These are phyloP conservation scores for Pristionchus exspectatus DNA, from an alignment of 2,888 invertebrate genomes.

Conservation along the genomic window DNA sequence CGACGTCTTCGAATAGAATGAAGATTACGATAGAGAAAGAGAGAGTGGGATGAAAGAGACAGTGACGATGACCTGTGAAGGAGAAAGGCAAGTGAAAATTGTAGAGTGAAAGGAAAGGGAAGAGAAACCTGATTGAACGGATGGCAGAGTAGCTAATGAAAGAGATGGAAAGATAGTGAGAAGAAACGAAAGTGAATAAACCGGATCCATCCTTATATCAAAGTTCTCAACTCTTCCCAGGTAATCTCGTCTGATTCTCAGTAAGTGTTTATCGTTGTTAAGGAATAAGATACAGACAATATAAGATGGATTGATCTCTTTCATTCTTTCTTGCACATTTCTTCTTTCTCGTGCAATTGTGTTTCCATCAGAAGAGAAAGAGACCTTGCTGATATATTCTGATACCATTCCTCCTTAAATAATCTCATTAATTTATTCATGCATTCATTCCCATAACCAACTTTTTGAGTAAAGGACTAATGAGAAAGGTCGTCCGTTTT, in stretches of 20 bases:
- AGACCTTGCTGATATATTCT: background rate
- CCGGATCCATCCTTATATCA: conserved; percentile 36
- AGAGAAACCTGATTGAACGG: conserved; percentile 46
- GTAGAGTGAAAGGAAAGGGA: conserved; percentile 40
- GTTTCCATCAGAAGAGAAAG: background rate
- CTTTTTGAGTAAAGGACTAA: conserved; percentile 29
- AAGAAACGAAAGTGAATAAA: conserved; percentile 32
- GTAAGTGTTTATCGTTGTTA: background rate
- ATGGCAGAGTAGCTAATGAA: conserved; percentile 52
- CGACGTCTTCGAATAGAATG: background rate
- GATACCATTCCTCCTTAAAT: conserved; percentile 32
- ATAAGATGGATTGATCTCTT: background rate
- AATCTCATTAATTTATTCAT: background rate
- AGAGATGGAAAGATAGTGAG: conserved; percentile 50
- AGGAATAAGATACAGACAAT: background rate
- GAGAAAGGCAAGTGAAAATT: conserved; percentile 47
- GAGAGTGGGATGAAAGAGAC: background rate
- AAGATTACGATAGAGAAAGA: too few species aligned
- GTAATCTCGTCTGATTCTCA: background rate
- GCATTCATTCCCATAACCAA: background rate
- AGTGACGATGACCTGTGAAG: conserved; percentile 16
- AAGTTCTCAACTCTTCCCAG: background rate
- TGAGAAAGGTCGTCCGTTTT: conserved; percentile 43
- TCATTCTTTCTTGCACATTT: background rate
- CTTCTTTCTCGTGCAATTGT: background rate